phyloP scores from a whole-genome alignment of 1,140 invertebrate genomes.

The Eurytemora carolleeae region DNA sequence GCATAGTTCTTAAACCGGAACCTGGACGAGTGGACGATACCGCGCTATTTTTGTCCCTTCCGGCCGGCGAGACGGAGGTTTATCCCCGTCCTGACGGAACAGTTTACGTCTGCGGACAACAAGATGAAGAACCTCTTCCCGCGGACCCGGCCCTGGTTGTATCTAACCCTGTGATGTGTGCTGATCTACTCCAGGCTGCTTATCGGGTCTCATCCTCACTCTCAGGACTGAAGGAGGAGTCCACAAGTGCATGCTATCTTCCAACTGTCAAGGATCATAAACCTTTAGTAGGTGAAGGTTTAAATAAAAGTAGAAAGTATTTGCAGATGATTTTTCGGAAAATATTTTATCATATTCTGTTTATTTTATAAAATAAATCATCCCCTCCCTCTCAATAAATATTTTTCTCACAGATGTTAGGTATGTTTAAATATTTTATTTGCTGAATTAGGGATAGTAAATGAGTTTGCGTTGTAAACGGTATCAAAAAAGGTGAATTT shows the following conservation, averaged over 20 bases:
- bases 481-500: no score
- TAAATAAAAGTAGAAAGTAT: no score
- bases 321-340: no score
- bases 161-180: neutral
- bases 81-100: conserved; percentile 14
- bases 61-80: neutral
- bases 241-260: conserved; percentile 7
- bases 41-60: neutral
- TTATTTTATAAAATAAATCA: no score
- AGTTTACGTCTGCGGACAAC: conserved; percentile 10
- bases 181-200: neutral
- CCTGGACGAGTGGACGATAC: neutral
- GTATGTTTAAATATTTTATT: no score
- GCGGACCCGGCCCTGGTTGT: neutral
- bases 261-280: neutral
- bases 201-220: neutral
- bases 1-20: conserved; percentile 4
- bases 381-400: no score
- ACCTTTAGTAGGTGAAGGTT: conserved; percentile 3
- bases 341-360: no score
- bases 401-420: no score
- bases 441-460: no score
- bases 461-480: no score
- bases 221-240: neutral
- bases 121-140: conserved; percentile 5